phyloP scores from a whole-genome alignment of 2,797 vertebrate species.

The Acropternis orthonyx region DNA sequence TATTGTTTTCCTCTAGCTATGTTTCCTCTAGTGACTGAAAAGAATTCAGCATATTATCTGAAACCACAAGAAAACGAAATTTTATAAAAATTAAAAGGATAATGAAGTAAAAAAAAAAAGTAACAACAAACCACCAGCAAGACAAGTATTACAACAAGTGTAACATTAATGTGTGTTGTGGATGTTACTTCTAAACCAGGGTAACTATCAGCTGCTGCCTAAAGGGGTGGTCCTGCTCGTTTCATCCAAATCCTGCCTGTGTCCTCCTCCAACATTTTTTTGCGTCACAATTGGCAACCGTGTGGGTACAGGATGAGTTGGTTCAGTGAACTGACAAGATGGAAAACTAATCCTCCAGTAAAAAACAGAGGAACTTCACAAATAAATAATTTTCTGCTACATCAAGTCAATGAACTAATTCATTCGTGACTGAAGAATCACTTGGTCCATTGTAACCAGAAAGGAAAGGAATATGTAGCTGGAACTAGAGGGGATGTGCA shows the following conservation, averaged over 20 bases:
- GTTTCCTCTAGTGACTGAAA: neutral
- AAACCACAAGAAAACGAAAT: neutral
- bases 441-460: neutral
- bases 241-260: neutral
- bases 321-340: neutral
- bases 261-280: neutral
- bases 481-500: neutral
- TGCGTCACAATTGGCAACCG: neutral
- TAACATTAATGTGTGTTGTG: neutral
- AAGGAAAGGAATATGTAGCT: neutral
- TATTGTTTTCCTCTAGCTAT: neutral
- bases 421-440: neutral
- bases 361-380: neutral
- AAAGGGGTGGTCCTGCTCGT: neutral
- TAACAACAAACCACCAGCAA: neutral
- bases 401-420: conserved; percentile 41
- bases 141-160: neutral
- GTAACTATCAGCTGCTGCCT: neutral
- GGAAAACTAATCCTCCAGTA: neutral
- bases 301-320: neutral
- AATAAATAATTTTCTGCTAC: neutral
- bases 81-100: neutral
- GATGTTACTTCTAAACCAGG: neutral
- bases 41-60: neutral
- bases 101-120: neutral